phyloP scores from a whole-genome alignment of 1,140 invertebrate genomes.

The Tetranychus urticae region DNA sequence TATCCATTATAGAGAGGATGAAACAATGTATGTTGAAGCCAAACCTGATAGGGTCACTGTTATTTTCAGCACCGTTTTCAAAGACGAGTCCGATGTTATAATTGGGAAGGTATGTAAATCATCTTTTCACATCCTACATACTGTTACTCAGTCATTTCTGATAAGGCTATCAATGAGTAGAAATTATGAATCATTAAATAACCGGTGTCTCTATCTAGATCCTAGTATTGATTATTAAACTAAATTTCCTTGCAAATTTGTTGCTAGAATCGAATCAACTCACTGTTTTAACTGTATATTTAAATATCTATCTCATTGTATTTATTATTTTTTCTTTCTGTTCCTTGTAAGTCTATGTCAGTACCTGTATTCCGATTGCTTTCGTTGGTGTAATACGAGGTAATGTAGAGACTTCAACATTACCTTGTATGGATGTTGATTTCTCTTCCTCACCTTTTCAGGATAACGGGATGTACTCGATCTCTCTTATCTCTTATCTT shows the following conservation, averaged over 20 bases:
- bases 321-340: too few relatives aligned
- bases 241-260: too few relatives aligned
- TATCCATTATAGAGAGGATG: conserved; percentile 94
- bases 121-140: not conserved
- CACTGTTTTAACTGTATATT: too few relatives aligned
- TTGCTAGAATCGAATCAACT: too few relatives aligned
- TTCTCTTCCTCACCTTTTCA: not conserved
- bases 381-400: not conserved
- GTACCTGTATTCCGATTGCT: too few relatives aligned
- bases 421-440: not conserved
- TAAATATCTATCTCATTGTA: too few relatives aligned
- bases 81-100: conserved; percentile 91
- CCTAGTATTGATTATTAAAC: not conserved
- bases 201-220: not conserved
- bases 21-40: conserved; percentile 97
- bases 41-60: conserved; percentile 94
- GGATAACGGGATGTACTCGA: too few relatives aligned
- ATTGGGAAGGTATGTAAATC: conserved; percentile 69
- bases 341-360: too few relatives aligned
- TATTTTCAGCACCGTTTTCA: conserved; percentile 95
- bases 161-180: too few relatives aligned
- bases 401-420: not conserved
- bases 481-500: too few relatives aligned
- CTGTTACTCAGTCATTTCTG: not conserved
- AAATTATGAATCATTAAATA: not conserved